Evolutionary conservation across 2,797 vertebrate genomes (phyloP).

Genomic region (Cuniculus paca): DNA sequence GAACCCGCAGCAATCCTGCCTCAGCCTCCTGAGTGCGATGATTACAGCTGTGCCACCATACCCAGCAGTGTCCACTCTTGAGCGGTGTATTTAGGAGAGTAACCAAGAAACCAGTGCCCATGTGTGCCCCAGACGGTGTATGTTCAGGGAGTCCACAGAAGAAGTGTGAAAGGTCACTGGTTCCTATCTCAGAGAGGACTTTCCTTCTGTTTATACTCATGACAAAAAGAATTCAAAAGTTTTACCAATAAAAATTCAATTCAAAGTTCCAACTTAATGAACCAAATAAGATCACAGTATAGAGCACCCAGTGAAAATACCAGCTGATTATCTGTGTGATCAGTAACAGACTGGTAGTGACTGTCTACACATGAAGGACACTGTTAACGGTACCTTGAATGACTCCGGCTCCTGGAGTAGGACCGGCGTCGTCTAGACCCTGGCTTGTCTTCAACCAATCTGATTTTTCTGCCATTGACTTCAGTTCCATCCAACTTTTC

Average conservation of each 20-base stretch:
- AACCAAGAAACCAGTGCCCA: background rate
- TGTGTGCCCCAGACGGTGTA: background rate
- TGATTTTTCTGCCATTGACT: slow-evolving; percentile 98
- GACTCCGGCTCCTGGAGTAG: slow-evolving; percentile 96
- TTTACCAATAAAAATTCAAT: slow-evolving; percentile 62
- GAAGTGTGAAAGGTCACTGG: slow-evolving; percentile 8
- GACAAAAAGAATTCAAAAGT: slow-evolving; percentile 44
- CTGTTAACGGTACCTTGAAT: slow-evolving; percentile 90
- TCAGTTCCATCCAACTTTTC: slow-evolving; percentile 98
- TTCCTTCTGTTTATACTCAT: slow-evolving; percentile 59
- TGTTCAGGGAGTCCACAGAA: background rate
- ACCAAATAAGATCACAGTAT: background rate
- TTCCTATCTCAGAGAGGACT: slow-evolving; percentile 46
- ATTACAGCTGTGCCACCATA: background rate
- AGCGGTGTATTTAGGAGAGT: background rate
- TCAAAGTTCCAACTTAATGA: slow-evolving; percentile 48
- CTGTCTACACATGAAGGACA: background rate
- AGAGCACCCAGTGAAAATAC: background rate
- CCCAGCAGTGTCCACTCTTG: background rate
- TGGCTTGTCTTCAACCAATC: slow-evolving; percentile 97
- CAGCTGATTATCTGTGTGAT: background rate
- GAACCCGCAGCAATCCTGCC: background rate
- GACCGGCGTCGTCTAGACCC: slow-evolving; percentile 94
- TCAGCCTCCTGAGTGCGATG: background rate
- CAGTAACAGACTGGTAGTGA: background rate